Conservation (phyloP, 2,888 invertebrate species). For the Rhopalosiphum nymphaeae region DNA sequence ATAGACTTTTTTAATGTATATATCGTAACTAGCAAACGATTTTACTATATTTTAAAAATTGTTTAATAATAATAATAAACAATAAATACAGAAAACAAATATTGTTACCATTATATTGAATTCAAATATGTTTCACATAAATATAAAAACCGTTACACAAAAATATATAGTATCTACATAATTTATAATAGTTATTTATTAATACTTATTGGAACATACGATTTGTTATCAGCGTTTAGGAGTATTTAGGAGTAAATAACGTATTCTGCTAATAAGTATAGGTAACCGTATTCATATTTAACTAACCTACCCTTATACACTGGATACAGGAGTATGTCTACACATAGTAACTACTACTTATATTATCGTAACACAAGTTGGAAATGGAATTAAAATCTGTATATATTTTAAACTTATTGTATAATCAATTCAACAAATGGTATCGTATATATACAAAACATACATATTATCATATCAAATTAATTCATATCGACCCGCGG, state of each 20-base stretch:
- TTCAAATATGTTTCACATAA: not conserved
- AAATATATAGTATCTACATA: no score
- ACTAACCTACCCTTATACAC: not conserved
- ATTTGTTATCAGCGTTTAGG: no score
- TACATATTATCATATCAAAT: constrained; percentile 56
- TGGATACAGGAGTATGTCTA: not conserved
- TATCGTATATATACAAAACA: not conserved
- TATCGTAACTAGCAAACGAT: not conserved
- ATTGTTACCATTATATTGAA: not conserved
- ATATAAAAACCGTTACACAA: not conserved
- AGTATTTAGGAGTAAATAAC: not conserved
- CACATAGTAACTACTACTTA: not conserved
- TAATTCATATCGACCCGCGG: constrained; percentile 44
- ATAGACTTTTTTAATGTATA: constrained; percentile 31
- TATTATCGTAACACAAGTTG: not conserved
- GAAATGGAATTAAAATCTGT: not conserved
- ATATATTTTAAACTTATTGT: constrained; percentile 8
- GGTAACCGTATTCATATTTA: not conserved
- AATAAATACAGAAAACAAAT: not conserved
- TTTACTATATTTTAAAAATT: not conserved
- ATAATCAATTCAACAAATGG: constrained; percentile 27
- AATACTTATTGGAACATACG: not conserved
- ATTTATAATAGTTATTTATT: not conserved
- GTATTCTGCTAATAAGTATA: not conserved
- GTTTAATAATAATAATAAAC: constrained; percentile 22